Percentiles rank a stretch among this genome's conserved stretches.
phyloP scores from a whole-genome alignment of 2,113 vertebrate species.

The Amblyopsis rosae region DNA sequence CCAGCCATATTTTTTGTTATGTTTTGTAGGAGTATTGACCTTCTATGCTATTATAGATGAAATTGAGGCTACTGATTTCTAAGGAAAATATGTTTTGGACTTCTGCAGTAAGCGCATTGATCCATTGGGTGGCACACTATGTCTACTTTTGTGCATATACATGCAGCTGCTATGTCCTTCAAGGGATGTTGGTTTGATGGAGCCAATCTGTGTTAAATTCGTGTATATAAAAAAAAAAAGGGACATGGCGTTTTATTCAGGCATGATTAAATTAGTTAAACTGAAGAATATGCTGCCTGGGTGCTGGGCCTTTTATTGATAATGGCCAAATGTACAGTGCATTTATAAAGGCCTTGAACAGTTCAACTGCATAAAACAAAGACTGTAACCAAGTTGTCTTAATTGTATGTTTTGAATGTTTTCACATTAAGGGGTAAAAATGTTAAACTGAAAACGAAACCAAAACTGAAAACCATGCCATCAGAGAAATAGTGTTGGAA shows the following conservation, averaged over 20 bases:
- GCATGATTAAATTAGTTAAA: background rate
- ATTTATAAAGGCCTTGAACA: background rate
- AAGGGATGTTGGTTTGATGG: slow-evolving; percentile 11
- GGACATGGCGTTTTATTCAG: background rate
- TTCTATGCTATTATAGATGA: slow-evolving; percentile 14
- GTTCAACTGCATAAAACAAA: background rate
- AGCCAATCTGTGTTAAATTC: background rate
- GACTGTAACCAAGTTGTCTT: too few species aligned
- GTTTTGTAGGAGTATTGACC: too few species aligned
- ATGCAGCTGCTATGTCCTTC: background rate
- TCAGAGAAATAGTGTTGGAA: slow-evolving; percentile 11
- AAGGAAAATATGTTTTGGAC: too few species aligned
- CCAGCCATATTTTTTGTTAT: too few species aligned
- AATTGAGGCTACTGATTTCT: slow-evolving; percentile 5
- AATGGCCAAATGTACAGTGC: background rate
- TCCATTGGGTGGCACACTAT: slow-evolving; percentile 49
- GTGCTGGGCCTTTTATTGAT: background rate
- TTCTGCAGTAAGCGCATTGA: slow-evolving; percentile 19
- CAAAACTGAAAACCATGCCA: slow-evolving; percentile 30
- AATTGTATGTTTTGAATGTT: background rate
- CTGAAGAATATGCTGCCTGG: background rate
- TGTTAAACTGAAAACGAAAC: slow-evolving; percentile 37
- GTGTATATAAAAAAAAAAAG: background rate
- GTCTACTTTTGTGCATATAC: slow-evolving; percentile 4
- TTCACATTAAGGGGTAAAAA: slow-evolving; percentile 30